Conservation (phyloP, 2,797 vertebrate genomes). For the Serranus cabrilla region DNA sequence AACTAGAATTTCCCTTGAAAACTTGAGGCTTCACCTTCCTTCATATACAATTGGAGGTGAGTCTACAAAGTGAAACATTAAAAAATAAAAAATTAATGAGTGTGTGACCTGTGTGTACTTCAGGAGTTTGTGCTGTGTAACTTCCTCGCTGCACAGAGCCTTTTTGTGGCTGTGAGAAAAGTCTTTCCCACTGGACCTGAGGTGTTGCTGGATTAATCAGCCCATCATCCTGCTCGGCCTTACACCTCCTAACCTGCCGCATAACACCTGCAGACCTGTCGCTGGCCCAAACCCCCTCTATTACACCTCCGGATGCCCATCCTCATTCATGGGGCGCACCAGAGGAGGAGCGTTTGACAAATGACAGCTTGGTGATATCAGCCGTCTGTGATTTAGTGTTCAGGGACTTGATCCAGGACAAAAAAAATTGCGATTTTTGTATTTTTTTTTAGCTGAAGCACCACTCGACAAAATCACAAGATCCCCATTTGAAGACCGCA, state of each 20-base stretch:
- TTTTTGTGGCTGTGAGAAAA: slow-evolving; percentile 39
- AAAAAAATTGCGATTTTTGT: slow-evolving; percentile 32
- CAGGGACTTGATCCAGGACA: slow-evolving; percentile 51
- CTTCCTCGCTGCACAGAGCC: slow-evolving; percentile 25
- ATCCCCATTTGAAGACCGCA: slow-evolving; percentile 35
- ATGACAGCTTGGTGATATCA: slow-evolving; percentile 51
- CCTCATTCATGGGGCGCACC: slow-evolving; percentile 25
- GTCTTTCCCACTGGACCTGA: slow-evolving; percentile 61
- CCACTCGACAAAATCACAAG: slow-evolving; percentile 53
- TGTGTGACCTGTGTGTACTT: slow-evolving; percentile 29
- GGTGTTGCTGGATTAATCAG: slow-evolving; percentile 83
- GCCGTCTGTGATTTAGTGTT: slow-evolving; percentile 30
- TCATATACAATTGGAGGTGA: background rate
- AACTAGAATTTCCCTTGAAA: background rate
- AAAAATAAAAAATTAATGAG: background rate
- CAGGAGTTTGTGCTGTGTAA: slow-evolving; percentile 19
- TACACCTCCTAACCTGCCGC: slow-evolving; percentile 74
- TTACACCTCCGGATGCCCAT: slow-evolving; percentile 62
- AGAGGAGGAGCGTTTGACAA: slow-evolving; percentile 50
- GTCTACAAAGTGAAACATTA: background rate
- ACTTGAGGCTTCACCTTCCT: background rate
- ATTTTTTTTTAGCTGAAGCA: slow-evolving; percentile 22
- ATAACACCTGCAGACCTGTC: slow-evolving; percentile 70
- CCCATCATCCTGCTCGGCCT: slow-evolving; percentile 69
- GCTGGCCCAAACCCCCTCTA: slow-evolving; percentile 52